Evolutionary conservation across 2,888 invertebrate genomes (phyloP), one percentile per base, ranked within the genome.

Genomic region (Chrysodeixis includens): DNA sequence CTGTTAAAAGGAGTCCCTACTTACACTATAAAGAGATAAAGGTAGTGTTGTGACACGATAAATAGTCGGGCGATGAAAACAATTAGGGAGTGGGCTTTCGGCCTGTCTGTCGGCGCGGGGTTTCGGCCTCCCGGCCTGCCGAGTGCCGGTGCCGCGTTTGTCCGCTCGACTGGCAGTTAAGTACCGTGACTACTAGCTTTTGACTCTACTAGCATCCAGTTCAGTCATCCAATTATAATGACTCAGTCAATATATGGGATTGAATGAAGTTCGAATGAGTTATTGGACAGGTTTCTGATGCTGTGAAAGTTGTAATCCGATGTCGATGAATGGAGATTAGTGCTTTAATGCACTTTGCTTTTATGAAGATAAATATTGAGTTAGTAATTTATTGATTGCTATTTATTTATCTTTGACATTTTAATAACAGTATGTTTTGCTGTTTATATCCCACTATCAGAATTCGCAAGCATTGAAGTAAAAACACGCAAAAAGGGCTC

Each of bases 21-120:
- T 55, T n/a, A 49, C 18, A 18, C 20, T 71, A 30, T 53, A 66
- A 59, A 56, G 62, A 65, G 60, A 76, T 73, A 66, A 66, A 70
- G 26, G 30, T 30, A 69, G 67, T 60, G 66, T 69, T 54, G 59
- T 66, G 67, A 72, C 66, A 81, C 68, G 71, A 78, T 81, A 84
- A 87, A 86, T 85, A 87, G 87, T 88, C 88, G 86, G 30, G 85
- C 69, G 67, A 83, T 83, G 86, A 88, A 81, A 82, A 85, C 82
- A 84, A 86, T 86, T 86, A 81, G 76, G 76, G 83, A 87, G 86
- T 87, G 86, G 85, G 86, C 83, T 26, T 26, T 26, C 26, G 26
- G 26, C 26, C 26, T n/a, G n/a, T 6, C 80, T 63, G 76, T 40
- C 40, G 35, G 35, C 14, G n/a, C n/a, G n/a, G n/a, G n/a, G n/a